phyloP scores from a whole-genome alignment of 2,113 vertebrate species.

The Equus przewalskii region DNA sequence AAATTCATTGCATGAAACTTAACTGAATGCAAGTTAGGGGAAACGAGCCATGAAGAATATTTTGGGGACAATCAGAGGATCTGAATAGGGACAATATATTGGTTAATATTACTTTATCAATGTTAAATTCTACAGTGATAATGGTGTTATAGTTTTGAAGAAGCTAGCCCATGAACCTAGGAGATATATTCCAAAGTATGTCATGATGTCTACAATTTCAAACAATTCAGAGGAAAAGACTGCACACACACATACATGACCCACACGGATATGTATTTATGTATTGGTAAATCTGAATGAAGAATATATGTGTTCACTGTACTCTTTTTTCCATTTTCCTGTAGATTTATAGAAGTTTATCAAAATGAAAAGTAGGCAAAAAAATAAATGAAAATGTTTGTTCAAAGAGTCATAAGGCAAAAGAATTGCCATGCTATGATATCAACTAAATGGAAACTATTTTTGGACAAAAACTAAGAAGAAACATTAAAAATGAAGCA shows the following conservation, averaged over 20 bases:
- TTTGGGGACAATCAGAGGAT: neutral
- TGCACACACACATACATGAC: neutral
- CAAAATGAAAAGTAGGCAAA: neutral
- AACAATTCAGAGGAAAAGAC: neutral
- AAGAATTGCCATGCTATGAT: neutral
- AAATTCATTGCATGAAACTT: neutral
- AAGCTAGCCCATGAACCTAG: neutral
- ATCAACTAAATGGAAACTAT: neutral
- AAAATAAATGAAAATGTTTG: neutral
- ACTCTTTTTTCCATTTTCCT: neutral
- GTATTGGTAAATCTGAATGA: neutral
- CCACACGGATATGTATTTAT: neutral
- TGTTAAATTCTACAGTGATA: neutral
- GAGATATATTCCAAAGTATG: neutral
- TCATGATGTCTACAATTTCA: neutral
- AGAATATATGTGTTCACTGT: neutral
- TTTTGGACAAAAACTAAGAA: neutral
- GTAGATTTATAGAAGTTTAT: neutral
- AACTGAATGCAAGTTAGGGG: neutral
- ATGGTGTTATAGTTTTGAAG: neutral
- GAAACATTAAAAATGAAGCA: conserved; percentile 16
- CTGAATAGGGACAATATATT: neutral
- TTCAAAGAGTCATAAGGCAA: neutral
- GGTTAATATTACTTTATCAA: neutral
- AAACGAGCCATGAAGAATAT: neutral